phyloP scores from a whole-genome alignment of 2,113 vertebrate species.

The Oxyura jamaicensis region DNA sequence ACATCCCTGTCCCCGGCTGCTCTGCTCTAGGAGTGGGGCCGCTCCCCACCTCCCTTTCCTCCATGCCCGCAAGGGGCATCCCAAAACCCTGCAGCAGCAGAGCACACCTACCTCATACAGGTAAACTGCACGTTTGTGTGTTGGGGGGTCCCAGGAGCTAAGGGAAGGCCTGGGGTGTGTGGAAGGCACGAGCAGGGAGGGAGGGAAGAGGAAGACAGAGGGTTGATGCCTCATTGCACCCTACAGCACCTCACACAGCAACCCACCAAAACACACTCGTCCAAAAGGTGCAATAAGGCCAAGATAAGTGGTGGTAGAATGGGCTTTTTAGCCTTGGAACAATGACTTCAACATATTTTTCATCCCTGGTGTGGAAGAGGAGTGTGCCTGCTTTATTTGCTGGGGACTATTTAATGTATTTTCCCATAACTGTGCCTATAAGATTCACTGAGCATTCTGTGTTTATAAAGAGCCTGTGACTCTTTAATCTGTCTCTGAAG shows the following conservation, averaged over 20 bases:
- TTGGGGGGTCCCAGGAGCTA: not conserved
- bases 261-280: not conserved
- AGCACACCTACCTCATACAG: not conserved
- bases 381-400: not conserved
- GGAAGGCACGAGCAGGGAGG: not conserved
- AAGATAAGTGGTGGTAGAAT: not conserved
- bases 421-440: not conserved
- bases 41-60: not conserved
- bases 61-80: not conserved
- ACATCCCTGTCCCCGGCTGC: fast-evolving
- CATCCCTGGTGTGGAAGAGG: not conserved
- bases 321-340: not conserved
- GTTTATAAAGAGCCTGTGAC: not conserved
- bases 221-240: not conserved
- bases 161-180: not conserved
- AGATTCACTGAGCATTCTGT: not conserved
- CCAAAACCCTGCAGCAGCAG: not conserved
- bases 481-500: not conserved
- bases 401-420: not conserved
- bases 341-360: not conserved
- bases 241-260: not conserved
- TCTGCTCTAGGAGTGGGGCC: not conserved
- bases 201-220: not conserved
- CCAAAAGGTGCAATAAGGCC: not conserved
- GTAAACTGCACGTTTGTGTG: not conserved